A percentile compares a stretch with the other conserved stretches of the same genome.
Conservation (phyloP, 2,113 vertebrate species). For the Mustela nigripes region DNA sequence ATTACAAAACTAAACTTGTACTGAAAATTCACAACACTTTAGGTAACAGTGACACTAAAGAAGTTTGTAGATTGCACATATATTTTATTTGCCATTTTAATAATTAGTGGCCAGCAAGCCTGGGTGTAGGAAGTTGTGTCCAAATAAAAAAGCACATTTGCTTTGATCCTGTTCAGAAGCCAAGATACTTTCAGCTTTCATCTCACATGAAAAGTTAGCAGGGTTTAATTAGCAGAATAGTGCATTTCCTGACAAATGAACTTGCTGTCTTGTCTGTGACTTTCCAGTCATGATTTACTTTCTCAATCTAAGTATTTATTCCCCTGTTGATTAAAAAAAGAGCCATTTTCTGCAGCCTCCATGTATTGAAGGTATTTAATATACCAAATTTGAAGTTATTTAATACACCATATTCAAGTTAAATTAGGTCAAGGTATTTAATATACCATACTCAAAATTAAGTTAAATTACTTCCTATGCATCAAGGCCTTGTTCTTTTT, state of each 20-base stretch:
- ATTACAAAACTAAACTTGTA: background rate
- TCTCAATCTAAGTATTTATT: background rate
- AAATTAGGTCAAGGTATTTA: background rate
- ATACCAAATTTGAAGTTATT: background rate
- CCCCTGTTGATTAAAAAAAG: background rate
- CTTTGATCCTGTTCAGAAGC: background rate
- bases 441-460: background rate
- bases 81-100: background rate
- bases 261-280: background rate
- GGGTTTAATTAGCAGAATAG: background rate
- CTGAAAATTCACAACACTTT: background rate
- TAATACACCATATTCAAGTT: conserved; percentile 2
- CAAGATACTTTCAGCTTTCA: background rate
- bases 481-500: background rate
- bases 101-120: background rate
- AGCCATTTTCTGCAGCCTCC: background rate
- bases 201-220: background rate
- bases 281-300: background rate
- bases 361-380: background rate
- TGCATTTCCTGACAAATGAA: background rate
- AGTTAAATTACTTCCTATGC: background rate
- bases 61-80: background rate
- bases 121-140: background rate
- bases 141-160: background rate
- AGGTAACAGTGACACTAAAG: background rate